Evolutionary conservation across 2,113 vertebrate genomes (phyloP).

Genomic region (Salvelinus fontinalis): DNA sequence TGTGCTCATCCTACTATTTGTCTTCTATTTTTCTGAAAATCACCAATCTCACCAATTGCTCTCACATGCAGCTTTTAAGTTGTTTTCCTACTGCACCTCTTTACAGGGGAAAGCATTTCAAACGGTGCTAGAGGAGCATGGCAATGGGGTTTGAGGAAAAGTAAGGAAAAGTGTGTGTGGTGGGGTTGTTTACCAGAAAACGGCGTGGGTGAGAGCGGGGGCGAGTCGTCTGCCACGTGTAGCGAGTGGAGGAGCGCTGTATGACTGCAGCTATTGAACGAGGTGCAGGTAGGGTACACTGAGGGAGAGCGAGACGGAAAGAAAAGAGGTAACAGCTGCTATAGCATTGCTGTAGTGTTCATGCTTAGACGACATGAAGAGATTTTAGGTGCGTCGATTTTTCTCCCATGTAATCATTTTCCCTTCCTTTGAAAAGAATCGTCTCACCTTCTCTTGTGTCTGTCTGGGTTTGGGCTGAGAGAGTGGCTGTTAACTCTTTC

Average conservation of each 20-base stretch:
- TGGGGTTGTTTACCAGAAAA: too few species aligned
- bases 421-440: not conserved
- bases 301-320: not conserved
- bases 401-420: not conserved
- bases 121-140: not conserved
- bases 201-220: not conserved
- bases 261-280: not conserved
- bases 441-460: not conserved
- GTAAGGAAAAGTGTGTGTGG: not conserved
- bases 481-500: not conserved
- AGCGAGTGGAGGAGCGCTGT: not conserved
- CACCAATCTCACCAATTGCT: constrained; percentile 57
- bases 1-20: constrained; percentile 27
- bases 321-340: not conserved
- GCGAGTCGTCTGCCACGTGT: not conserved
- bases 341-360: constrained; percentile 12
- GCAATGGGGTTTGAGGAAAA: not conserved
- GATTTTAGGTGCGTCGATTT: constrained; percentile 40
- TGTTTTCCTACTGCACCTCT: constrained; percentile 66
- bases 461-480: not conserved
- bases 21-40: constrained; percentile 43
- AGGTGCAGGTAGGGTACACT: not conserved
- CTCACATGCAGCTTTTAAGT: constrained; percentile 71
- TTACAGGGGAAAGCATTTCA: constrained; percentile 22
- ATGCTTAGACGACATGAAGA: constrained; percentile 16